phyloP scores from a whole-genome alignment of 2,113 vertebrate species.

The Mobula hypostoma region DNA sequence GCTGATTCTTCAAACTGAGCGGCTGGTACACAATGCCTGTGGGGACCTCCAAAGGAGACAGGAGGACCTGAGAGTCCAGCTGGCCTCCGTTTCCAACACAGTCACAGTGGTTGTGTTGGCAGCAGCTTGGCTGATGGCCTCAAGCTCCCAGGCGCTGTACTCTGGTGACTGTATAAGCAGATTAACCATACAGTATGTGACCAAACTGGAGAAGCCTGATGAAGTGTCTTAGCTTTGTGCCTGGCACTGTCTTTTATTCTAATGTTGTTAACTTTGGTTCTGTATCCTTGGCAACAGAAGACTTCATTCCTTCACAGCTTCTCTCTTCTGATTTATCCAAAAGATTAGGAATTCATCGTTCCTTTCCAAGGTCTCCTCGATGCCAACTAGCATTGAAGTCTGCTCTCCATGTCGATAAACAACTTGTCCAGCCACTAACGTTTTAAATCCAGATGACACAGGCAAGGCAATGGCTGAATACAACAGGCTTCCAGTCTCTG shows the following conservation, averaged over 20 bases:
- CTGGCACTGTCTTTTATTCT: neutral
- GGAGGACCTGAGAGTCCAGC: neutral
- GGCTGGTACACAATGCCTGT: neutral
- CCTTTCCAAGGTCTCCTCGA: neutral
- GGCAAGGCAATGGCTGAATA: neutral
- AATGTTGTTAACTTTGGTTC: neutral
- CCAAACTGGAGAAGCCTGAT: neutral
- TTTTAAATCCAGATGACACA: neutral
- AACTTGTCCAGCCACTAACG: neutral
- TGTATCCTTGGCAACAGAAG: neutral
- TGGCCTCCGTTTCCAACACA: neutral
- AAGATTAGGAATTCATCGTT: neutral
- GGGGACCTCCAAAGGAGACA: neutral
- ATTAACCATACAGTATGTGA: neutral
- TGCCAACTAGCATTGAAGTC: neutral
- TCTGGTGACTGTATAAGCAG: neutral
- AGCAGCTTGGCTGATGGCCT: neutral
- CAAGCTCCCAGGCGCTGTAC: neutral
- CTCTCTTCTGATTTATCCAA: neutral
- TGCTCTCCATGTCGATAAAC: neutral
- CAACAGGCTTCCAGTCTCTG: neutral
- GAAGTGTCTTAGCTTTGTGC: neutral
- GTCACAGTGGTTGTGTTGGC: neutral
- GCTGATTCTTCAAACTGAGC: neutral
- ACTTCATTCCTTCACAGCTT: neutral